Evolutionary conservation across 2,888 invertebrate genomes (phyloP), one percentile per base, ranked within the genome.

Genomic region (Zonitis immaculata): DNA sequence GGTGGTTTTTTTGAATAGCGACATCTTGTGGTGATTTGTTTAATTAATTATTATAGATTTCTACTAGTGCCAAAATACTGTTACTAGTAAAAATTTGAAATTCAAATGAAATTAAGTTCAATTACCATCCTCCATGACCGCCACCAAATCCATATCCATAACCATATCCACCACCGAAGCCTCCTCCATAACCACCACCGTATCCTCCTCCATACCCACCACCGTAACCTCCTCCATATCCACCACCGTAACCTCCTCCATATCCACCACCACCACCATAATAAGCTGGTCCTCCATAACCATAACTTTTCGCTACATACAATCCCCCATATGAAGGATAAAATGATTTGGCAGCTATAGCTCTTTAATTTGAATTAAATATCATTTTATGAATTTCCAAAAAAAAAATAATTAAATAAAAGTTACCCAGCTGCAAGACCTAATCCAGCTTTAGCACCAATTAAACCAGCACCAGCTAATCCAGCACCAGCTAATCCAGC

Each of bases 401-500:
- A n/a, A n/a, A n/a, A 22, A 5, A 22, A 22, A 22, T 5, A 22
- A n/a, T n/a, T 14, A 18, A 35, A 35, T 35, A 35, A 22, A 47
- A 16, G n/a, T 14, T 49, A 54, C 54, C 54, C 54, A 6, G 51
- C 50, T 16, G 51, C 50, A 11, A 51, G 51, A 16, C 54, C 44
- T 6, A 44, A 11, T 27, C 44, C 54, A 28, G 47, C 51, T 26
- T 51, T 51, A 20, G 54, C 49, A 22, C 22, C 22, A 7, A 42
- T 50, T 14, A 54, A 16, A 44, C 47, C 49, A 7, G 54, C 53
- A 20, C 53, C 50, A 5, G 47, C 30, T 28, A 54, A 27, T n/a
- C 50, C 50, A 26, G 53, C 53, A 22, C 54, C 54, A 14, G 49
- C 54, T 7, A 48, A 28, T 49, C 49, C 54, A 25, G 54, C 54